Conservation (phyloP, 2,113 vertebrate genomes). For the Australoheros scitulus region DNA sequence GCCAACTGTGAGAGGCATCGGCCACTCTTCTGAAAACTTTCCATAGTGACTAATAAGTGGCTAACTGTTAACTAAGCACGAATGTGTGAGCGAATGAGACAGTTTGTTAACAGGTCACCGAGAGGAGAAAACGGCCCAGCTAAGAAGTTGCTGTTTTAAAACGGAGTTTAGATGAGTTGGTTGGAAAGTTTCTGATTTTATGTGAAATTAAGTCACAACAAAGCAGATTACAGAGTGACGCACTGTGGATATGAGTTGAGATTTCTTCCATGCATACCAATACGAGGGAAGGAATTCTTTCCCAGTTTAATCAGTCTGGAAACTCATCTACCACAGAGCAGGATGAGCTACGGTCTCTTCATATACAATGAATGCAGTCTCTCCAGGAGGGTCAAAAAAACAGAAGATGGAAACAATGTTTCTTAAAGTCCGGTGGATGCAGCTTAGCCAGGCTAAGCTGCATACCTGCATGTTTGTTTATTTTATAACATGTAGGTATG, state of each 20-base stretch:
- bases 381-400: neutral
- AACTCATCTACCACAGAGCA: neutral
- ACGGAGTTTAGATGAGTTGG: neutral
- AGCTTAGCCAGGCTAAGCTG: too few relatives aligned
- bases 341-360: neutral
- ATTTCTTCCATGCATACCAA: neutral
- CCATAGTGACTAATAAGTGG: neutral
- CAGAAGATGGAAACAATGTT: neutral
- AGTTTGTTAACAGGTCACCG: neutral
- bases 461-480: too few relatives aligned
- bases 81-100: neutral
- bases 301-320: neutral
- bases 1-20: neutral
- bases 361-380: neutral
- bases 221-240: neutral
- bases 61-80: neutral
- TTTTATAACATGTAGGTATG: neutral
- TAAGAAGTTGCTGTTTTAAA: neutral
- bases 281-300: neutral
- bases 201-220: conserved; percentile 7
- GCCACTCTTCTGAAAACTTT: neutral
- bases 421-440: neutral
- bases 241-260: neutral
- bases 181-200: neutral
- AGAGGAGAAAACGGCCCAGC: neutral